These are phyloP conservation scores for Dryocosmus kuriphilus DNA, from an alignment of 2,888 invertebrate species.

Conservation along the genomic window DNA sequence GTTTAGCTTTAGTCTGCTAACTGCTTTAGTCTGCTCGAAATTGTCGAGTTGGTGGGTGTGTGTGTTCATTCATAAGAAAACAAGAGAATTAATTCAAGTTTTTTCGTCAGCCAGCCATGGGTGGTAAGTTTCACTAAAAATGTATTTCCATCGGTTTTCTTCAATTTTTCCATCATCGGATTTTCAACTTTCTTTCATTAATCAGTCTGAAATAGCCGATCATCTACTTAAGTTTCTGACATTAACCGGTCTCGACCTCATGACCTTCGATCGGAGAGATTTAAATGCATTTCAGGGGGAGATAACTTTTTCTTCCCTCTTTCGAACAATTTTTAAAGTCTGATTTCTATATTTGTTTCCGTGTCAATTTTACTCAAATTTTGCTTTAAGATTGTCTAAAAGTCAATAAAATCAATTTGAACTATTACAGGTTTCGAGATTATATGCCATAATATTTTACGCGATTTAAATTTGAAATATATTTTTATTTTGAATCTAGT, in stretches of 20 bases:
- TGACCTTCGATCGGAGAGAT: slow-evolving; percentile 32
- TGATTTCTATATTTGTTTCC: neutral
- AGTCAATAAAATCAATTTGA: neutral
- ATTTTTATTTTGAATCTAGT: no score
- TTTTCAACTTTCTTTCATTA: slow-evolving; percentile 16
- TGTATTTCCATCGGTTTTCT: neutral
- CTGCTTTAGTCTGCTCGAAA: slow-evolving; percentile 28
- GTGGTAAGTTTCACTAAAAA: slow-evolving; percentile 13
- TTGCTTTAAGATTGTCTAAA: neutral
- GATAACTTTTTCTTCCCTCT: neutral
- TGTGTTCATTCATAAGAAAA: slow-evolving; percentile 26
- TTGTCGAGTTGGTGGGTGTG: slow-evolving; percentile 30
- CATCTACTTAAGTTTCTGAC: neutral
- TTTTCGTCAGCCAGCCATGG: slow-evolving; percentile 35
- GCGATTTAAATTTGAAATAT: no score
- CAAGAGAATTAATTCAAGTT: slow-evolving; percentile 26
- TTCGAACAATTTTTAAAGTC: neutral
- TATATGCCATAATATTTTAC: no score
- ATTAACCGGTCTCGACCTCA: slow-evolving; percentile 36
- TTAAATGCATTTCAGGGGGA: slow-evolving; percentile 3
- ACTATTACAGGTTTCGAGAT: no score
- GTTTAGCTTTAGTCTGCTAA: slow-evolving; percentile 4
- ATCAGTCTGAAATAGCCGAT: slow-evolving; percentile 3
- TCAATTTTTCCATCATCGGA: neutral
- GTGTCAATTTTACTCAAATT: neutral